phyloP scores from a whole-genome alignment of 2,113 vertebrate genomes.

The Serilophus lunatus region DNA sequence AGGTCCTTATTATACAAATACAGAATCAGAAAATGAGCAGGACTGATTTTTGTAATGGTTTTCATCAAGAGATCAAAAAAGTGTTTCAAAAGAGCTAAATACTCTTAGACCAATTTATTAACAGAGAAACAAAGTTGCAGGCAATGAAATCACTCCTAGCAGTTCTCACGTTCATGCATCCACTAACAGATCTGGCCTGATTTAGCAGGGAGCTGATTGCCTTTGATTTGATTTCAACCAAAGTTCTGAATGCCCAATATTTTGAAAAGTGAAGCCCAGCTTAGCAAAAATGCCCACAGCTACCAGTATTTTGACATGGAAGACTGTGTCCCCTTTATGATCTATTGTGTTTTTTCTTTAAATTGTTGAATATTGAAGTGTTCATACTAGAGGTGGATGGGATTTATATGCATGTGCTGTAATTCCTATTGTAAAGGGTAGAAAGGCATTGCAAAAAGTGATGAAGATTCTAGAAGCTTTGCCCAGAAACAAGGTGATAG shows the following conservation, averaged over 20 bases:
- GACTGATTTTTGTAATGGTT: background rate
- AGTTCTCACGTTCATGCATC: background rate
- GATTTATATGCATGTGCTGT: background rate
- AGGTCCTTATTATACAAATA: background rate
- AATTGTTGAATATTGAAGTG: background rate
- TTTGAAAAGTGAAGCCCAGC: background rate
- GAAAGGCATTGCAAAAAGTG: background rate
- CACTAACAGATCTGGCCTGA: background rate
- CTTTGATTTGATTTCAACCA: background rate
- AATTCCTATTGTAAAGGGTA: background rate
- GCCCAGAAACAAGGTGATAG: background rate
- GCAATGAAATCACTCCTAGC: background rate
- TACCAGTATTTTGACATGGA: background rate
- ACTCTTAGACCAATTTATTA: background rate
- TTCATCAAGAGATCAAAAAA: background rate
- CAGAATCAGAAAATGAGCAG: background rate
- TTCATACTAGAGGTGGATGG: background rate
- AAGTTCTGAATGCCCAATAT: background rate
- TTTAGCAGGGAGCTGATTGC: background rate
- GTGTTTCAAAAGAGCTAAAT: background rate
- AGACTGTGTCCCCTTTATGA: background rate
- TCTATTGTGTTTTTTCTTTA: background rate
- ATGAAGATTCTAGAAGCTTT: background rate
- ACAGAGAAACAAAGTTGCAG: background rate
- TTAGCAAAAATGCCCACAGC: background rate